These are phyloP conservation scores for Crocidura indochinensis DNA, from an alignment of 2,797 vertebrate genomes.

Conservation along the genomic window DNA sequence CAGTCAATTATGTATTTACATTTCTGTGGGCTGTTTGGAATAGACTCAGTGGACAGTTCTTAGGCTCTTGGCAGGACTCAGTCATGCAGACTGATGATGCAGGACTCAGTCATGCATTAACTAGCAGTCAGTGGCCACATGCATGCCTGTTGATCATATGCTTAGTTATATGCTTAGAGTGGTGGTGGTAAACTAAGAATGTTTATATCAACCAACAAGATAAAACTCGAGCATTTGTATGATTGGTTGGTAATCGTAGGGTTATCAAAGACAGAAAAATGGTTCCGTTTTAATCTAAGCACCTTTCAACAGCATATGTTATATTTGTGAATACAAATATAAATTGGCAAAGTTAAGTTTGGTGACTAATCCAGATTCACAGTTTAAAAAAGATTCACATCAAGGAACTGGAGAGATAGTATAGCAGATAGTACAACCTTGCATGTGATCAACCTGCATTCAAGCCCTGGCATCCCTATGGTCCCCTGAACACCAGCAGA, in stretches of 20 bases:
- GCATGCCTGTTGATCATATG: neutral
- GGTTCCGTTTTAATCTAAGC: no score
- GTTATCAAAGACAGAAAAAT: no score
- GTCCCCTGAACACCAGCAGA: no score
- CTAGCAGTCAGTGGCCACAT: neutral
- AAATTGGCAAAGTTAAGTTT: neutral
- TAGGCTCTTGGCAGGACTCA: conserved; percentile 1
- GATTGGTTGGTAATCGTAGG: no score
- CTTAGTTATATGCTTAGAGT: neutral
- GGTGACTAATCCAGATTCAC: neutral
- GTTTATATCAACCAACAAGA: neutral
- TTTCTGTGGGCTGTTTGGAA: neutral
- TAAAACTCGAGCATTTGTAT: neutral
- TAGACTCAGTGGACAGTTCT: neutral
- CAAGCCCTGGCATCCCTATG: no score
- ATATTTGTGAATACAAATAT: neutral
- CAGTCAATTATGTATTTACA: neutral
- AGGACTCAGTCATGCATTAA: neutral
- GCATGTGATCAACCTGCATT: no score
- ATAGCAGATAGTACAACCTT: no score
- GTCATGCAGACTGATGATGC: no score
- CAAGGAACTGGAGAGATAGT: no score
- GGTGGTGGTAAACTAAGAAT: neutral
- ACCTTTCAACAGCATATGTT: no score
- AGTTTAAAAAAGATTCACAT: neutral